A percentile compares a stretch with the other conserved stretches of the same genome.
phyloP scores from a whole-genome alignment of 2,113 vertebrate genomes.

The Festucalex cinctus region DNA sequence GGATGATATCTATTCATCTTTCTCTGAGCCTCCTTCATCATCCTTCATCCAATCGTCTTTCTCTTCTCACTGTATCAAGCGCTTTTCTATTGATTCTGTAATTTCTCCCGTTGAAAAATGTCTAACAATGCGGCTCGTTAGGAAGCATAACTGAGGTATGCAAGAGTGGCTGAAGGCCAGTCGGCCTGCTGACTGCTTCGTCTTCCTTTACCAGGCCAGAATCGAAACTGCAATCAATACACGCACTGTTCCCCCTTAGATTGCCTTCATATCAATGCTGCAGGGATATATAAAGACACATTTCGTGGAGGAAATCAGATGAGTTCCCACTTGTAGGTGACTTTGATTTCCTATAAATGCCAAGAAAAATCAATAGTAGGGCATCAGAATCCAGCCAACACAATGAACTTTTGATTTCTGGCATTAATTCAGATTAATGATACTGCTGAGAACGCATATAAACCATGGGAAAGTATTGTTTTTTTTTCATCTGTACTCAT shows the following conservation, averaged over 20 bases:
- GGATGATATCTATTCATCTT: slow-evolving; percentile 56
- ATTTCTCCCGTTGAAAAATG: slow-evolving; percentile 51
- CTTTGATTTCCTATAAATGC: slow-evolving; percentile 57
- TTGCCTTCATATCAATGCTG: slow-evolving; percentile 16
- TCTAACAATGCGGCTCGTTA: slow-evolving; percentile 50
- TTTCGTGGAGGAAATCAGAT: slow-evolving; percentile 45
- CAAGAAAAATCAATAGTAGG: slow-evolving; percentile 37
- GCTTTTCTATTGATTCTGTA: slow-evolving; percentile 50
- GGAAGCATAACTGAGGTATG: slow-evolving; percentile 41
- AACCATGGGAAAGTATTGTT: slow-evolving; percentile 32
- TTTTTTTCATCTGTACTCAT: too few species aligned
- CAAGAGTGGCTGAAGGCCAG: slow-evolving; percentile 41
- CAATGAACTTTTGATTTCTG: slow-evolving; percentile 32
- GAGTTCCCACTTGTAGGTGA: slow-evolving; percentile 48
- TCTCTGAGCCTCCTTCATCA: slow-evolving; percentile 43
- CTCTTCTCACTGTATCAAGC: slow-evolving; percentile 49
- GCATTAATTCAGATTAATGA: slow-evolving; percentile 41
- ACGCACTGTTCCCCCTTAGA: slow-evolving; percentile 14
- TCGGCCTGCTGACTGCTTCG: slow-evolving; percentile 24
- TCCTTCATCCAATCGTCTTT: slow-evolving; percentile 31
- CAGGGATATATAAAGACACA: slow-evolving; percentile 27
- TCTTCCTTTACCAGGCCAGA: slow-evolving; percentile 33
- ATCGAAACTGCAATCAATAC: slow-evolving; percentile 50
- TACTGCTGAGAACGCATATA: slow-evolving; percentile 14
- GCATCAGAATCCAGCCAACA: slow-evolving; percentile 31